These are phyloP conservation scores for mouse (Mus musculus) DNA, from an alignment of 2,113 vertebrate species.

Conservation along the genomic window DNA sequence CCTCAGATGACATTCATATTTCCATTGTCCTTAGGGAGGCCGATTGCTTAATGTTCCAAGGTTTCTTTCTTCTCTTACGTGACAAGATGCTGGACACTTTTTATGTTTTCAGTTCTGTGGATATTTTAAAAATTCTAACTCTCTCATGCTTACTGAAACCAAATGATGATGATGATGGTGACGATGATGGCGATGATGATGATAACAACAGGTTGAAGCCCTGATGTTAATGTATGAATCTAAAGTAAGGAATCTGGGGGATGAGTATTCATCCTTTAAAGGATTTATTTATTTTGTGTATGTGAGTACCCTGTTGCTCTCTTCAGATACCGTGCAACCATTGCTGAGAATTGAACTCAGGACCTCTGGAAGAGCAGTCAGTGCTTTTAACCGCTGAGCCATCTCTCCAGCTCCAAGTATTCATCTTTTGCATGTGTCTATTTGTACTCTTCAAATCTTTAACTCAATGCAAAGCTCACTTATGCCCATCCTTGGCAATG, in stretches of 20 bases:
- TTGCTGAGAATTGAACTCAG: no score
- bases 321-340: no score
- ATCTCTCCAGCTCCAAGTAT: neutral
- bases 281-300: no score
- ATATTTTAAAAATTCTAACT: constrained; percentile 13
- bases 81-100: neutral
- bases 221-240: constrained; percentile 3
- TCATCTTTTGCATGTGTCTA: neutral
- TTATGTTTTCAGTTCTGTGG: neutral
- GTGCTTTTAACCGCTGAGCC: no score
- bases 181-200: rapidly evolving
- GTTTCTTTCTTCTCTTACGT: neutral
- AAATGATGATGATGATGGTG: neutral
- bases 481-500: neutral
- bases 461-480: neutral
- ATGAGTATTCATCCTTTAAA: neutral
- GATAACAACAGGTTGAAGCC: neutral
- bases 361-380: no score
- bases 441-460: neutral
- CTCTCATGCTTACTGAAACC: neutral
- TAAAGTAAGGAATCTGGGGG: neutral
- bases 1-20: neutral
- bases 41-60: neutral
- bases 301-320: no score
- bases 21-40: neutral